phyloP scores from a whole-genome alignment of 30 jellyfish, hydroid and myxozoan species.

The Aurelia coerulea region DNA sequence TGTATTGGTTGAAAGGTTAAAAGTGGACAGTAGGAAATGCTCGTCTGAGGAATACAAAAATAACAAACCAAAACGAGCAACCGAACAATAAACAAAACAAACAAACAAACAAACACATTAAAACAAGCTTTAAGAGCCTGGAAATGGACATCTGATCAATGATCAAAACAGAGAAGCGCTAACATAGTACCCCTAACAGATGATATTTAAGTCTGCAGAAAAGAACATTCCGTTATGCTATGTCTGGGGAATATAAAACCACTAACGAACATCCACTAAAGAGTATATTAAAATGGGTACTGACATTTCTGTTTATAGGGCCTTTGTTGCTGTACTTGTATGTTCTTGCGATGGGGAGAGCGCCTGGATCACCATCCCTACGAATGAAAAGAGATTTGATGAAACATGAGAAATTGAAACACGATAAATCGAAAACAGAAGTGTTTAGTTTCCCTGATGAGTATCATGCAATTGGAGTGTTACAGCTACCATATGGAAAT shows the following conservation, averaged over 20 bases:
- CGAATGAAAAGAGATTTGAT: constrained; percentile 30
- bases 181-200: not conserved
- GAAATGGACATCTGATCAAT: no score
- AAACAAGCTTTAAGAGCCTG: no score
- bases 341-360: constrained; percentile 14
- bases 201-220: not conserved
- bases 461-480: constrained; percentile 81
- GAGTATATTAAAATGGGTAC: not conserved
- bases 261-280: not conserved
- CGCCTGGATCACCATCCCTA: not conserved
- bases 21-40: no score
- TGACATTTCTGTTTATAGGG: constrained; percentile 18
- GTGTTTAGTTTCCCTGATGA: constrained; percentile 68
- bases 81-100: no score
- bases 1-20: no score
- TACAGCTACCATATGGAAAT: constrained; percentile 89
- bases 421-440: constrained; percentile 1
- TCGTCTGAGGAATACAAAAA: no score
- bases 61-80: no score
- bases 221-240: not conserved
- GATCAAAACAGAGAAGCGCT: no score
- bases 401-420: not conserved
- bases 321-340: not conserved
- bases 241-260: not conserved
- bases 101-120: no score